Percentiles rank a stretch among this genome's conserved stretches.
Conservation (phyloP, 30 jellyfish, hydroid and myxozoan genomes). For the Nemopilema nomurai region DNA sequence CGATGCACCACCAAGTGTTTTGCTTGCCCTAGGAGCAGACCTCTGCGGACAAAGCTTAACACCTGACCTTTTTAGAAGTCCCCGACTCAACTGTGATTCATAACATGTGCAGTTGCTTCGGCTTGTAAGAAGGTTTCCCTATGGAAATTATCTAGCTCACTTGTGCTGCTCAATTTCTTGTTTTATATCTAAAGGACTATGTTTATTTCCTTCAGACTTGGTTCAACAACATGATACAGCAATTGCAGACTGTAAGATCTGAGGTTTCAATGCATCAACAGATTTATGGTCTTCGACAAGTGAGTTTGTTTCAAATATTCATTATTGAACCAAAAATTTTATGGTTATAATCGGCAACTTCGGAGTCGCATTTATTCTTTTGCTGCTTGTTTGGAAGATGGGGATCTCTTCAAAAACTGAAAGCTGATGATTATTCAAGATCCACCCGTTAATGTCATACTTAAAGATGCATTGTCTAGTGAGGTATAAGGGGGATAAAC, state of each 20-base stretch:
- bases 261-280: background rate
- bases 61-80: background rate
- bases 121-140: background rate
- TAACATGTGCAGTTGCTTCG: background rate
- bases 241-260: slow-evolving; percentile 25
- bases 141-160: background rate
- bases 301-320: background rate
- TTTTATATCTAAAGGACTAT: background rate
- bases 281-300: slow-evolving; percentile 20
- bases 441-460: too few species aligned
- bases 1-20: background rate
- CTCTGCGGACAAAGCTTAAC: background rate
- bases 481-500: too few species aligned
- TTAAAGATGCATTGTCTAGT: too few species aligned
- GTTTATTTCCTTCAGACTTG: slow-evolving; percentile 18
- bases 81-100: background rate
- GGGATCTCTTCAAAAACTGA: too few species aligned
- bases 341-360: too few species aligned
- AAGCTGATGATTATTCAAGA: too few species aligned
- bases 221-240: slow-evolving; percentile 34
- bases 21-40: background rate
- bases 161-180: background rate
- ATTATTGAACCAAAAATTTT: too few species aligned
- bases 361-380: too few species aligned
- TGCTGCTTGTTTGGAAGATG: too few species aligned